Evolutionary conservation across 2,888 invertebrate genomes (phyloP).

Genomic region (Eupithecia exiguata): DNA sequence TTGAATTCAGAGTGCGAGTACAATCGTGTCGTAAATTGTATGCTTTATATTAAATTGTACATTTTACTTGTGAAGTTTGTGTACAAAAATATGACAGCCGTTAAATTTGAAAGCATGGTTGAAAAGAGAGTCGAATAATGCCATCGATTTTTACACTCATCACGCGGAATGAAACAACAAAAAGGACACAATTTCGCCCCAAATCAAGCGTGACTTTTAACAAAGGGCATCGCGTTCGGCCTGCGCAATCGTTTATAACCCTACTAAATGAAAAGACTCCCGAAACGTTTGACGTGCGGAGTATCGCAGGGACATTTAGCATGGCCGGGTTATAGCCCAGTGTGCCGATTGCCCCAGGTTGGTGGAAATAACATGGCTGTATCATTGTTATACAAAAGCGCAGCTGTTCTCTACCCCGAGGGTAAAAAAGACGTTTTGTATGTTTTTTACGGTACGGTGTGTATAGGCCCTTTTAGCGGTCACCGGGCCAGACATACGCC

Average conservation of each 20-base stretch:
- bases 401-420: conserved; percentile 80
- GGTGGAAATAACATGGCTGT: conserved; percentile 77
- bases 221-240: conserved; percentile 72
- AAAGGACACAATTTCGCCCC: conserved; percentile 80
- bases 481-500: conserved; percentile 71
- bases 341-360: conserved; percentile 76
- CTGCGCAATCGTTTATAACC: conserved; percentile 67
- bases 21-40: conserved; percentile 44
- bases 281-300: conserved; percentile 28
- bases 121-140: conserved; percentile 51
- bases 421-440: conserved; percentile 81
- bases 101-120: conserved; percentile 33
- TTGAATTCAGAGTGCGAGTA: conserved; percentile 38
- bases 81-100: conserved; percentile 50
- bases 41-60: not conserved
- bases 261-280: conserved; percentile 53
- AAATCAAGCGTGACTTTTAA: conserved; percentile 81
- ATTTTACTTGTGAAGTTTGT: conserved; percentile 17
- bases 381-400: conserved; percentile 82
- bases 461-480: conserved; percentile 75
- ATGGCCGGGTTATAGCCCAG: conserved; percentile 59
- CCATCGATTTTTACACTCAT: conserved; percentile 76
- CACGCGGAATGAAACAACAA: conserved; percentile 76
- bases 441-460: conserved; percentile 67
- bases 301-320: conserved; percentile 47